A percentile compares a stretch with the other conserved stretches of the same genome.
phyloP scores from a whole-genome alignment of 2,113 vertebrate genomes.

The Tachysurus fulvidraco region DNA sequence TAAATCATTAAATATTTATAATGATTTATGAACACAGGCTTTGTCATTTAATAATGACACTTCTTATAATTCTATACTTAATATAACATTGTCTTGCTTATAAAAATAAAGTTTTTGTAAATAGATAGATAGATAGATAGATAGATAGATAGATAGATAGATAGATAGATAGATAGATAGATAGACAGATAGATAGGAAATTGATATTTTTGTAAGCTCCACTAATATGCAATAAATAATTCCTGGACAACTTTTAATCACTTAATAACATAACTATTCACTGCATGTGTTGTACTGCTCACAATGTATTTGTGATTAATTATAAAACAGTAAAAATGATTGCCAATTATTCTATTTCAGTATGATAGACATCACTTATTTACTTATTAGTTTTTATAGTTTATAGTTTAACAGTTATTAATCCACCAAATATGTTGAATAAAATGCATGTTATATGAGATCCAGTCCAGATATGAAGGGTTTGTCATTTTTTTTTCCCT shows the following conservation, averaged over 20 bases:
- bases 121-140: too few relatives aligned
- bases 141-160: too few relatives aligned
- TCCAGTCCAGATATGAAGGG: too few relatives aligned
- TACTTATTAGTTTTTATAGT: too few relatives aligned
- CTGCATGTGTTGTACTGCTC: background rate
- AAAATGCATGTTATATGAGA: too few relatives aligned
- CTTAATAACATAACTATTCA: background rate
- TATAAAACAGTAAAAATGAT: background rate
- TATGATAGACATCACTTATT: background rate
- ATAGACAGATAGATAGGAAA: too few relatives aligned
- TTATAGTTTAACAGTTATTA: background rate
- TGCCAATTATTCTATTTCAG: background rate
- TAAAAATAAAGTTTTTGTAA: too few relatives aligned
- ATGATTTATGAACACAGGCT: too few relatives aligned
- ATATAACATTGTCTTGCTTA: background rate
- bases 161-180: too few relatives aligned
- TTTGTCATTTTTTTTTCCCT: background rate
- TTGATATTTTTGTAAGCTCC: background rate
- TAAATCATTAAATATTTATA: background rate
- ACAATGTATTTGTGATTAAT: background rate
- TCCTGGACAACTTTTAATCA: background rate
- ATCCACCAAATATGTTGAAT: too few relatives aligned
- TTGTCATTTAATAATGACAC: too few relatives aligned
- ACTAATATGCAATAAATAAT: background rate
- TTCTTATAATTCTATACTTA: background rate